Conservation (phyloP, 2,113 vertebrate genomes). For the Mesitornis unicolor region DNA sequence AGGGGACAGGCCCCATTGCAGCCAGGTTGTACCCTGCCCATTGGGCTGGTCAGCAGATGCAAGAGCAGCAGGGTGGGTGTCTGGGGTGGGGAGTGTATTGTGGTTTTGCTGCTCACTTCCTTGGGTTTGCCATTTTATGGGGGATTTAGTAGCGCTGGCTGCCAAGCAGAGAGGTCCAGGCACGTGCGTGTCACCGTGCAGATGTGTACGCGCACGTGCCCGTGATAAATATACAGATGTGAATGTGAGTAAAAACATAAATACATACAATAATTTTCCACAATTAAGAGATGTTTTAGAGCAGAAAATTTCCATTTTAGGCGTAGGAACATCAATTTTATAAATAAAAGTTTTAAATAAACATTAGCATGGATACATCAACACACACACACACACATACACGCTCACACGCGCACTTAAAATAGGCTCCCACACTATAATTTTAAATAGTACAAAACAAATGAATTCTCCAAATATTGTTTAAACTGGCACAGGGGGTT, state of each 20-base stretch:
- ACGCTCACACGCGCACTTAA: not conserved
- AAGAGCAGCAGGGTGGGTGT: not conserved
- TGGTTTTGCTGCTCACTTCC: not conserved
- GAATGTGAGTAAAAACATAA: not conserved
- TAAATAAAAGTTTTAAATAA: slow-evolving; percentile 63
- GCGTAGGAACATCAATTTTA: slow-evolving; percentile 39
- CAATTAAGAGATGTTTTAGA: slow-evolving; percentile 34
- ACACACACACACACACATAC: not conserved
- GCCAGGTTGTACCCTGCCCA: accelerated
- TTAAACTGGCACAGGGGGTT: slow-evolving; percentile 53
- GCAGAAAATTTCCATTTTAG: slow-evolving; percentile 63
- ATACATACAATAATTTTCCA: not conserved
- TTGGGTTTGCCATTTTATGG: not conserved
- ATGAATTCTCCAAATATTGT: slow-evolving; percentile 65
- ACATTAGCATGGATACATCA: slow-evolving; percentile 30
- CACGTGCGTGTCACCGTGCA: accelerated
- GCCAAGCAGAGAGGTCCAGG: not conserved
- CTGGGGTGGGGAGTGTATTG: not conserved
- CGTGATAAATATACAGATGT: not conserved
- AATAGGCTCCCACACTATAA: slow-evolving; percentile 61
- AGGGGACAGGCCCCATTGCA: not conserved
- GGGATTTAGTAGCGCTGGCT: not conserved
- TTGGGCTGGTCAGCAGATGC: not conserved
- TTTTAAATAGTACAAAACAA: slow-evolving; percentile 66
- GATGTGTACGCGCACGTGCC: not conserved